Conservation (phyloP, 2,797 vertebrate species). For the Syngnathus rostellatus region DNA sequence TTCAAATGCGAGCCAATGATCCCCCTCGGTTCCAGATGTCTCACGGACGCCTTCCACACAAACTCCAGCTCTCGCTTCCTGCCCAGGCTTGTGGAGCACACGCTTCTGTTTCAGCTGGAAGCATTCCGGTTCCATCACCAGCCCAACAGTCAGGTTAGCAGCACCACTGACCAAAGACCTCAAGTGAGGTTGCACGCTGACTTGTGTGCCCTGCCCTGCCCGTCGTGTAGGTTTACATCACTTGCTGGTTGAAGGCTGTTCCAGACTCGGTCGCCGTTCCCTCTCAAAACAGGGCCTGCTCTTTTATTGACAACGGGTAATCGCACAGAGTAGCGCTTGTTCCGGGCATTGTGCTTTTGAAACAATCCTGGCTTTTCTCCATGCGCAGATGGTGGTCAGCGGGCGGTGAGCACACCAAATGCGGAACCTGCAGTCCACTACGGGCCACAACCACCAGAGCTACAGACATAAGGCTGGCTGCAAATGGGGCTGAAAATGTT, state of each 20-base stretch:
- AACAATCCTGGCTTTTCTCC: no score
- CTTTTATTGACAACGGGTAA: slow-evolving; percentile 55
- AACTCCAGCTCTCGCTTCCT: slow-evolving; percentile 56
- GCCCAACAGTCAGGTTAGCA: slow-evolving; percentile 39
- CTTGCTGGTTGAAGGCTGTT: slow-evolving; percentile 55
- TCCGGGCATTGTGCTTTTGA: not conserved
- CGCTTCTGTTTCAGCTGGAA: slow-evolving; percentile 52
- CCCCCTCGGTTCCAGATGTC: slow-evolving; percentile 45
- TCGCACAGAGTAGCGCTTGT: not conserved
- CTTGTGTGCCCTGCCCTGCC: no score
- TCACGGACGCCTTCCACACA: slow-evolving; percentile 48
- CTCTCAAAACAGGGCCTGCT: slow-evolving; percentile 55
- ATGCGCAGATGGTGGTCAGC: slow-evolving; percentile 58
- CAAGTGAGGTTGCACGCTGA: no score
- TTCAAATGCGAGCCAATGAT: not conserved
- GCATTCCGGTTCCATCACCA: slow-evolving; percentile 58
- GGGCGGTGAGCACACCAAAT: slow-evolving; percentile 53
- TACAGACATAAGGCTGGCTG: not conserved
- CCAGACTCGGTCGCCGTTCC: slow-evolving; percentile 12
- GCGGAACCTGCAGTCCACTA: slow-evolving; percentile 44
- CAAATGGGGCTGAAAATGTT: not conserved
- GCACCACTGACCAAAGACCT: not conserved
- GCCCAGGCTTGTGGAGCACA: slow-evolving; percentile 40
- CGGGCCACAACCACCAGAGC: not conserved
- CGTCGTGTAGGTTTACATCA: slow-evolving; percentile 53